Conservation (phyloP, 2,113 vertebrate genomes). For the Ibidorhyncha struthersii region DNA sequence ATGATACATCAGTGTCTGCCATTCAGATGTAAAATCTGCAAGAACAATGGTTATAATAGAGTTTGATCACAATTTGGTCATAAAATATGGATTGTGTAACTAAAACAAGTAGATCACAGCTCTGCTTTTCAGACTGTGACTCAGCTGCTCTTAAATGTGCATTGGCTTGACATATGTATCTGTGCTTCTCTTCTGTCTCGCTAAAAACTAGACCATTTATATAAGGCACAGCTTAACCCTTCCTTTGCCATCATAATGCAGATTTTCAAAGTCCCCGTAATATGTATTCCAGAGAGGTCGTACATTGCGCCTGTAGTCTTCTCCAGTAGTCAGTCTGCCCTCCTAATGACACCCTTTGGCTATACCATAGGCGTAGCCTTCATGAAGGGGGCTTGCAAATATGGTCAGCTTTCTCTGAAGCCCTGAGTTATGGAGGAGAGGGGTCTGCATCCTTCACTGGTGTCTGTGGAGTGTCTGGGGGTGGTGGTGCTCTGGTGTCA, state of each 20-base stretch:
- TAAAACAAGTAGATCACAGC: neutral
- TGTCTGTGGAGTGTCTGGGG: too few species aligned
- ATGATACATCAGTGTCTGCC: neutral
- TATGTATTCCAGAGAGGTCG: neutral
- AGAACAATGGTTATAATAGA: neutral
- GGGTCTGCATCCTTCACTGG: neutral
- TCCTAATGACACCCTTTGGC: neutral
- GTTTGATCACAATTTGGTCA: conserved; percentile 20
- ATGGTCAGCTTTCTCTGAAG: neutral
- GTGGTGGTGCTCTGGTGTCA: neutral
- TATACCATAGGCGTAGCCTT: neutral
- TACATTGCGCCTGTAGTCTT: neutral
- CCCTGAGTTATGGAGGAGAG: neutral
- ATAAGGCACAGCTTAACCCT: neutral
- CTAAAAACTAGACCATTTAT: neutral
- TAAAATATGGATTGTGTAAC: conserved; percentile 29
- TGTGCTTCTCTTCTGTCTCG: neutral
- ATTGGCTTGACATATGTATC: neutral
- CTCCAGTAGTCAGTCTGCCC: neutral
- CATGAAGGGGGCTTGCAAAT: neutral
- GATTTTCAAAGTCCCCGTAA: neutral
- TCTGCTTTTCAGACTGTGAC: neutral
- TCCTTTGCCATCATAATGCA: neutral
- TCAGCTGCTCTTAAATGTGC: neutral
- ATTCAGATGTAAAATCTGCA: conserved; percentile 17